Evolutionary conservation across 2,797 vertebrate species (phyloP).

Genomic region (Gymnoscopelus braueri): DNA sequence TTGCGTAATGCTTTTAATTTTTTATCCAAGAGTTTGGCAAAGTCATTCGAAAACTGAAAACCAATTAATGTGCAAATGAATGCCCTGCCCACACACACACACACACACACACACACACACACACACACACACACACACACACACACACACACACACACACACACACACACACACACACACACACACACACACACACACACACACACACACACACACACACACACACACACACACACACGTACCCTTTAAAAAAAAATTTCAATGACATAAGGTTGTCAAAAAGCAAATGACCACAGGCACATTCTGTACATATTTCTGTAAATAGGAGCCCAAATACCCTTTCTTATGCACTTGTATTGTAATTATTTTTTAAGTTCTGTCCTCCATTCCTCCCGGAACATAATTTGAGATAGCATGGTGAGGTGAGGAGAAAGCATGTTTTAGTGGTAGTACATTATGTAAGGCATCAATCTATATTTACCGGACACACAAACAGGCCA

Average conservation of each 20-base stretch:
- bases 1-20: no score
- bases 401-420: not conserved
- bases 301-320: no score
- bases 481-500: not conserved
- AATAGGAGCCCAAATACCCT: no score
- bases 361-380: no score
- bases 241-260: no score
- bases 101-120: no score
- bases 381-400: no score
- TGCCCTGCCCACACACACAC: not conserved
- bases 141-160: not conserved
- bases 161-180: not conserved
- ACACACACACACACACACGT: not conserved
- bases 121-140: not conserved
- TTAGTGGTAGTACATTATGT: not conserved
- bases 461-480: not conserved
- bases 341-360: no score
- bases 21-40: no score
- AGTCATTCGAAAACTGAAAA: not conserved
- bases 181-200: slow-evolving; percentile 1
- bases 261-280: no score
- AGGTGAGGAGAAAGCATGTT: not conserved
- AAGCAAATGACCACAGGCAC: no score
- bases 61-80: no score
- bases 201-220: not conserved